A percentile compares a stretch with the other conserved stretches of the same genome.
Evolutionary conservation across 1,140 invertebrate species (phyloP).

Genomic region (Nasonia longicornis): DNA sequence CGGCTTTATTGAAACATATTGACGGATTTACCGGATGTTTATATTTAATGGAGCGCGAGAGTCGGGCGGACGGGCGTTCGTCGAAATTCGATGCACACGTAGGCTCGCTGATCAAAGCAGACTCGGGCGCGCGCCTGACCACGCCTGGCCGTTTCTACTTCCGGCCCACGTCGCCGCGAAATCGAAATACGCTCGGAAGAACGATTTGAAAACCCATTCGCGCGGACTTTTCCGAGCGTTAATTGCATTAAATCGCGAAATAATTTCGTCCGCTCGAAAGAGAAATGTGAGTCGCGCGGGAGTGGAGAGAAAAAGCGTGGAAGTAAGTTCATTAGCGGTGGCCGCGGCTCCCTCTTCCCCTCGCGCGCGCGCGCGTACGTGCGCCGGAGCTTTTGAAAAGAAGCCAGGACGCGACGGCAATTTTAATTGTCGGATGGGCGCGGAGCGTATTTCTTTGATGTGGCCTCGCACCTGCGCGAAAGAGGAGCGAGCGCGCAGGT

Average conservation of each 20-base stretch:
- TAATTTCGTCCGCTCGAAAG: neutral
- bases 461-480: neutral
- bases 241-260: neutral
- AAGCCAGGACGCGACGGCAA: neutral
- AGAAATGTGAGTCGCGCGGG: neutral
- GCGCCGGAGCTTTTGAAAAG: neutral
- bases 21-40: no score
- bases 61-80: no score
- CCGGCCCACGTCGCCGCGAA: neutral
- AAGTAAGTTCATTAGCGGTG: neutral
- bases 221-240: neutral
- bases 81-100: no score
- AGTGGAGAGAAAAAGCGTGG: conserved; percentile 2
- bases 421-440: neutral
- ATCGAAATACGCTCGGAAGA: neutral
- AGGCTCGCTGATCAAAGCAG: no score
- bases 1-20: no score
- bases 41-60: no score
- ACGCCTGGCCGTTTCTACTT: neutral
- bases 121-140: neutral
- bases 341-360: neutral
- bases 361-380: no score
- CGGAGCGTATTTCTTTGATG: neutral
- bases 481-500: neutral
- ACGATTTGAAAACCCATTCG: neutral